A percentile compares a stretch with the other conserved stretches of the same genome.
Conservation (phyloP, 2,888 invertebrate species). For the Abrostola tripartita region DNA sequence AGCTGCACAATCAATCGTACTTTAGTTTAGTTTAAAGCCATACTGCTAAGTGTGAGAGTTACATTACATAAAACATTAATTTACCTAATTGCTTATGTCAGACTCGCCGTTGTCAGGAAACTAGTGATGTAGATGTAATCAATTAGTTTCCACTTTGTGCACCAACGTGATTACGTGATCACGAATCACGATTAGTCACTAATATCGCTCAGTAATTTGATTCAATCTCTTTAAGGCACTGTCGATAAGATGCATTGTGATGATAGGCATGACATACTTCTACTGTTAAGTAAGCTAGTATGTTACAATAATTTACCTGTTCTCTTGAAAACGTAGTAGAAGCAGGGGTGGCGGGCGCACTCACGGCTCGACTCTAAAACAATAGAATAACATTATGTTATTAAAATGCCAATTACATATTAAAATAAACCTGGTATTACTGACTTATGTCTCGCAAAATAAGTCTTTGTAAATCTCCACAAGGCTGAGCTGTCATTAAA, state of each 20-base stretch:
- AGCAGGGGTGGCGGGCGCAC: constrained; percentile 84
- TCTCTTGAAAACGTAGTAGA: constrained; percentile 74
- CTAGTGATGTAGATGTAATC: constrained; percentile 19
- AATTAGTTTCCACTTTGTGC: constrained; percentile 23
- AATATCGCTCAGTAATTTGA: constrained; percentile 26
- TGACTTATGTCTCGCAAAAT: constrained; percentile 56
- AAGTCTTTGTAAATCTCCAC: constrained; percentile 56
- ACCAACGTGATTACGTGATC: constrained; percentile 23
- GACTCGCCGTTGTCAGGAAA: constrained; percentile 17
- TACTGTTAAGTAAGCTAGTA: neutral
- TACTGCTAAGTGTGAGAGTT: constrained; percentile 22
- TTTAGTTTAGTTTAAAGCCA: constrained; percentile 42
- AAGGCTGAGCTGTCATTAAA: constrained; percentile 73
- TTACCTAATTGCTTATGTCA: constrained; percentile 10
- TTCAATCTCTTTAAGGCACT: constrained; percentile 25
- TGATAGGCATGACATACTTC: neutral
- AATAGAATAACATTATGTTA: constrained; percentile 58
- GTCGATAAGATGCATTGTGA: constrained; percentile 13
- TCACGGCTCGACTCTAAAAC: constrained; percentile 85
- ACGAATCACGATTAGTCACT: constrained; percentile 33
- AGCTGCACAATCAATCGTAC: too few species aligned
- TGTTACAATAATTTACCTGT: constrained; percentile 64
- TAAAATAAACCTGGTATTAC: constrained; percentile 42
- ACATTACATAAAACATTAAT: constrained; percentile 33
- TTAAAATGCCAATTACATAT: constrained; percentile 45